Evolutionary conservation across 2,888 invertebrate species (phyloP).

Genomic region (Sisyra nigra): DNA sequence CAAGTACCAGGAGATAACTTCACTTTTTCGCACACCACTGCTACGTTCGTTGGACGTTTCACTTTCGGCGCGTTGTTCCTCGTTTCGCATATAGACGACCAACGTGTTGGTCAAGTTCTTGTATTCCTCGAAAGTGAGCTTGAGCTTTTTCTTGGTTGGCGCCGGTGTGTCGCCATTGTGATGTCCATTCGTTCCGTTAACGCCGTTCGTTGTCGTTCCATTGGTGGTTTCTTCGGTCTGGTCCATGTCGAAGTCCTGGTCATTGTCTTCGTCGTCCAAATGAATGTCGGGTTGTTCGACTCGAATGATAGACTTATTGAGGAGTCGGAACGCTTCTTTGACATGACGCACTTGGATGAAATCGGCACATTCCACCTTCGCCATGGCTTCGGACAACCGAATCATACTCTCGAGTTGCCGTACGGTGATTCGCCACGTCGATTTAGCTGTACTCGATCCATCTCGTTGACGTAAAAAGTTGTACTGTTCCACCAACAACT

Average conservation of each 20-base stretch:
- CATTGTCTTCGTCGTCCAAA: slow-evolving; percentile 61
- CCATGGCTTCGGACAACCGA: slow-evolving; percentile 90
- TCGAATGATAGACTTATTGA: slow-evolving; percentile 92
- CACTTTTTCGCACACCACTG: slow-evolving; percentile 59
- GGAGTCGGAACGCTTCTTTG: slow-evolving; percentile 68
- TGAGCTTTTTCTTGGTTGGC: slow-evolving; percentile 50
- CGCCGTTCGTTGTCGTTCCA: slow-evolving; percentile 23
- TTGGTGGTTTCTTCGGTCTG: slow-evolving; percentile 32
- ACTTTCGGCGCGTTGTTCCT: slow-evolving; percentile 54
- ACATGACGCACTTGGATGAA: slow-evolving; percentile 80
- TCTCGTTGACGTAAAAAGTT: slow-evolving; percentile 74
- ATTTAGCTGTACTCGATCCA: slow-evolving; percentile 43
- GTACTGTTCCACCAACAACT: slow-evolving; percentile 78
- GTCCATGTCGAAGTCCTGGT: slow-evolving; percentile 38
- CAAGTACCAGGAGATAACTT: slow-evolving; percentile 87
- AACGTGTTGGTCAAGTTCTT: slow-evolving; percentile 83
- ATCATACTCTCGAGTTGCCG: slow-evolving; percentile 92
- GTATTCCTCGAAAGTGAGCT: slow-evolving; percentile 85
- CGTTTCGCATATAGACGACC: slow-evolving; percentile 73
- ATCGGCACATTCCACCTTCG: slow-evolving; percentile 88
- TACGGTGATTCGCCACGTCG: slow-evolving; percentile 92
- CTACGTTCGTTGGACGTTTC: slow-evolving; percentile 27
- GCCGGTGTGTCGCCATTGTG: slow-evolving; percentile 9
- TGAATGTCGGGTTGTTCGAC: slow-evolving; percentile 97
- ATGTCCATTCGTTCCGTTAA: slow-evolving; percentile 26